phyloP scores from a whole-genome alignment of 2,113 vertebrate genomes.

The Neotragus pygmaeus region DNA sequence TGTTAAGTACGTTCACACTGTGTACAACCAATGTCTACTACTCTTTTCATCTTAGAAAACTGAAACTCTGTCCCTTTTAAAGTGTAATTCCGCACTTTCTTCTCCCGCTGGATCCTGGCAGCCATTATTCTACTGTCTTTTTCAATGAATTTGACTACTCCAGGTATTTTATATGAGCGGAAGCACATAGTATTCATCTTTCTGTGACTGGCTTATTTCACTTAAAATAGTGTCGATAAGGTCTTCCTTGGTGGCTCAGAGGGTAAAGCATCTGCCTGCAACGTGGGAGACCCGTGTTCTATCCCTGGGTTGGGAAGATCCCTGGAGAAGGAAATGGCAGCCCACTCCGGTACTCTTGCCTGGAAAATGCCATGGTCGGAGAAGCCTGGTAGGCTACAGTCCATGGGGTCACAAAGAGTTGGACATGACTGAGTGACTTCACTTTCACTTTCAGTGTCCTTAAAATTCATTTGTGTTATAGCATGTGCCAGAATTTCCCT shows the following conservation, averaged over 20 bases:
- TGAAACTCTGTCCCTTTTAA: not conserved
- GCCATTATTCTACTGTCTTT: not conserved
- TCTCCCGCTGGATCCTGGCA: not conserved
- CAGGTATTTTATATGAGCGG: not conserved
- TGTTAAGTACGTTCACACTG: not conserved
- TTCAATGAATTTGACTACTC: not conserved
- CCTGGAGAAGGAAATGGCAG: not conserved
- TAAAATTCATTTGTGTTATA: not conserved
- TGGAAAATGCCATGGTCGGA: not conserved
- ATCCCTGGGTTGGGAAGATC: not conserved
- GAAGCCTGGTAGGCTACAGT: not conserved
- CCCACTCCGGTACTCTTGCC: rapidly evolving
- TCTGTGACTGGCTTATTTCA: not conserved
- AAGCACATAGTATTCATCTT: not conserved
- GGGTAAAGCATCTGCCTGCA: not conserved
- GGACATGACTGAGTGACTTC: not conserved
- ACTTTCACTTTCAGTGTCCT: not conserved
- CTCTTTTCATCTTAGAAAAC: not conserved
- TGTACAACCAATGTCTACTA: not conserved
- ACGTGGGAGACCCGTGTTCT: not conserved
- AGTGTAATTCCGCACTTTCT: not conserved
- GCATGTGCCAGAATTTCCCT: not conserved
- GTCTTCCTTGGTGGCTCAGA: not conserved
- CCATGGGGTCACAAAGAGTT: not conserved
- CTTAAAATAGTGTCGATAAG: not conserved